Base-by-base conservation (phyloP, 2,797 vertebrate species). In the Spinus olivaceus region DNA sequence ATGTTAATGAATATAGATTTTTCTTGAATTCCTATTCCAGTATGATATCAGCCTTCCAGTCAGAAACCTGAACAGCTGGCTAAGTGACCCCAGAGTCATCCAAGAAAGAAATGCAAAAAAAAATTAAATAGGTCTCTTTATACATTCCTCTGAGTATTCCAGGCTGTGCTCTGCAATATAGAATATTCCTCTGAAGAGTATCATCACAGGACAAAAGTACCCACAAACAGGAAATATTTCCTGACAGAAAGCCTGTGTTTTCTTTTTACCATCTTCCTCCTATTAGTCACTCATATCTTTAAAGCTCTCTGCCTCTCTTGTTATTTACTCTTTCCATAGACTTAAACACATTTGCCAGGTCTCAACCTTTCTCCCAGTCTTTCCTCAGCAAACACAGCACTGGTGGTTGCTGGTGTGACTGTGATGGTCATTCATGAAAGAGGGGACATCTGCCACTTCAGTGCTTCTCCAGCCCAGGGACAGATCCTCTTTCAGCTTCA, bases 1-100 rank as follows among this genome's bases (percentile, higher is more conserved):
- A 94, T 96, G 82, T 72, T 95, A 96, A 97, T 94, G 74, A 90
- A 71, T 94, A 94, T 92, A 86, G 88, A 81, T 94, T 92, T 86
- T 92, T 76, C 35, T 65, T 86, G 41, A 83, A 84, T 88, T 84
- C 54, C 32, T 81, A 17, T 90, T 90, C 60, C 51, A 71, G 19
- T 90, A 30, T 84, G 57, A 39, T 95, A 88, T 85, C 87, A 95
- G 66, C 49, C 71, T 96, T 95, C 81, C 64, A 80, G 73, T 78
- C 89, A 96, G 86, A 96, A 92, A 91, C 69, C 65, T 6, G 14
- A 85, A 85, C 67, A 88, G 56, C 80, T 90, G 78, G 46, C 59
- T 72, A 90, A 57, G 28, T 84, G 81, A 60, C 93, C 77, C 71
- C 27, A 63, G 91, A 96, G 86, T 96, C 81, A 89, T 54, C 67